Percentiles rank a stretch among this genome's conserved stretches.
These are phyloP conservation scores for Pseudocheirus occidentalis DNA, from an alignment of 2,797 vertebrate genomes.

Conservation along the genomic window DNA sequence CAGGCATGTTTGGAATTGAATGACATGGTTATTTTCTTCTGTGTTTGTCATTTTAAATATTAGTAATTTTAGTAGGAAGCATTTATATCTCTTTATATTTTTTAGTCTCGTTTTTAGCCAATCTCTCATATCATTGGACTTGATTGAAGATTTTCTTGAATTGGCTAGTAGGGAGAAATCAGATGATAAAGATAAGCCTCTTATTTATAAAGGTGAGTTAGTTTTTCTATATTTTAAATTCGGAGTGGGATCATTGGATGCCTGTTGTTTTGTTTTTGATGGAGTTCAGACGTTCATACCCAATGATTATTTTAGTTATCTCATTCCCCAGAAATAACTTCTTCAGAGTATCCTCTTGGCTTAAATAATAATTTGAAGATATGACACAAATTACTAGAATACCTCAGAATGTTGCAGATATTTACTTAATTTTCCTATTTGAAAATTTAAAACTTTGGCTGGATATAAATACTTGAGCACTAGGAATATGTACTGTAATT, in stretches of 20 bases:
- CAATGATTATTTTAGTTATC: neutral
- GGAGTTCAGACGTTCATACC: neutral
- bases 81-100: constrained; percentile 49
- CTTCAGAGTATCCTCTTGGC: neutral
- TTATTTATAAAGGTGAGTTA: constrained; percentile 94
- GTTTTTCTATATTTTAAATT: constrained; percentile 29
- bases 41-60: constrained; percentile 8
- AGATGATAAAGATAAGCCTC: constrained; percentile 88
- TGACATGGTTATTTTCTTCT: constrained; percentile 9
- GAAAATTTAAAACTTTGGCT: neutral
- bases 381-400: neutral
- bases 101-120: constrained; percentile 98
- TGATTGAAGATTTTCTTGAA: constrained; percentile 99
- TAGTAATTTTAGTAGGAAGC: constrained; percentile 32
- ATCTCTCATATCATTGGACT: constrained; percentile 97
- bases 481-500: neutral
- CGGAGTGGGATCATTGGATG: neutral
- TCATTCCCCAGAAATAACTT: neutral
- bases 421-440: neutral
- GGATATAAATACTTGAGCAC: neutral
- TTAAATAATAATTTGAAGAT: neutral
- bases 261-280: constrained; percentile 7
- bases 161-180: constrained; percentile 89
- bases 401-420: neutral
- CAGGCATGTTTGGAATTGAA: constrained; percentile 33